Conservation (phyloP, 1,140 invertebrate genomes). For the Phocides pigmalion region DNA sequence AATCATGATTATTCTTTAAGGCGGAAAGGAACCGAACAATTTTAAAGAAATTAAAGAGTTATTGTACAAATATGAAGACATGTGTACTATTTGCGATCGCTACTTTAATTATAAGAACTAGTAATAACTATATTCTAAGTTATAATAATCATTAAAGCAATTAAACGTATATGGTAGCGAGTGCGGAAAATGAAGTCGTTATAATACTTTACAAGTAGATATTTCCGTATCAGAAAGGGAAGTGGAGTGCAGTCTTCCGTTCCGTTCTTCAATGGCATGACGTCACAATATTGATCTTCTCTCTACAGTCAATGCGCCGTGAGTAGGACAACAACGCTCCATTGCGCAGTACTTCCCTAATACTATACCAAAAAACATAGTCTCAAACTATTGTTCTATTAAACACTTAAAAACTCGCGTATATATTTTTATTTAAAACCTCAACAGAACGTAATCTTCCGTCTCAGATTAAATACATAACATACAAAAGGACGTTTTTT, state of each 20-base stretch:
- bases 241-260: conserved; percentile 47
- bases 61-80: no score
- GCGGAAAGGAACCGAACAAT: no score
- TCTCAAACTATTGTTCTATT: neutral
- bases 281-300: conserved; percentile 73
- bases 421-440: neutral
- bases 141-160: conserved; percentile 8
- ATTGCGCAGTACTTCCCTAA: conserved; percentile 25
- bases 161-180: conserved; percentile 4
- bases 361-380: neutral
- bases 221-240: conserved; percentile 50
- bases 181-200: conserved; percentile 39
- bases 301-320: conserved; percentile 53
- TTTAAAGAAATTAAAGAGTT: neutral
- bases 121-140: no score
- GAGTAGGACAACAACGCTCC: conserved; percentile 35
- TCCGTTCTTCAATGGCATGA: conserved; percentile 67
- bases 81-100: no score
- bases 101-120: no score
- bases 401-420: neutral
- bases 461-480: neutral
- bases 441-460: neutral
- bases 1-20: no score
- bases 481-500: neutral
- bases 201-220: conserved; percentile 34